Evolutionary conservation across 2,888 invertebrate genomes (phyloP).

Genomic region (Tubulanus polymorphus): DNA sequence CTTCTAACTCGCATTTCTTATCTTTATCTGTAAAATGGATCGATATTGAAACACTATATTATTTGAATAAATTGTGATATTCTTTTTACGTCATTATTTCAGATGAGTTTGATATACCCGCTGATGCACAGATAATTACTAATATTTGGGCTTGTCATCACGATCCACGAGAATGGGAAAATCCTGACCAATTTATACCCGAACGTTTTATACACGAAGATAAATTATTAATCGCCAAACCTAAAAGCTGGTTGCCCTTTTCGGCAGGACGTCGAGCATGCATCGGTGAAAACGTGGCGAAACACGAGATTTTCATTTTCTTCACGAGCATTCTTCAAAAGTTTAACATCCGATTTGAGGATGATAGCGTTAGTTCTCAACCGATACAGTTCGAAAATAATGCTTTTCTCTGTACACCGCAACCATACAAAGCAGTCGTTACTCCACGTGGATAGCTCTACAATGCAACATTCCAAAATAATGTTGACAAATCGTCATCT

Average conservation of each 20-base stretch:
- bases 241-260: conserved; percentile 34
- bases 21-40: background rate
- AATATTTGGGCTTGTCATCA: conserved; percentile 31
- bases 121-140: conserved; percentile 26
- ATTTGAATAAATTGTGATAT: no score
- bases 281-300: conserved; percentile 34
- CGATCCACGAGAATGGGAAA: conserved; percentile 29
- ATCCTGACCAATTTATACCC: conserved; percentile 29
- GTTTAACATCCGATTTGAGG: conserved; percentile 23
- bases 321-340: conserved; percentile 24
- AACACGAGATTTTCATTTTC: conserved; percentile 29
- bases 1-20: no score
- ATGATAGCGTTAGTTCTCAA: no score
- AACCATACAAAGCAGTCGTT: no score
- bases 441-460: no score
- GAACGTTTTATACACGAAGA: conserved; percentile 29
- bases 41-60: no score
- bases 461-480: no score
- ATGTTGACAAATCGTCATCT: no score
- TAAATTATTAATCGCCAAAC: conserved; percentile 30
- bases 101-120: conserved; percentile 29
- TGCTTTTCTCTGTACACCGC: conserved; percentile 11
- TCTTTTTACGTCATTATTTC: background rate
- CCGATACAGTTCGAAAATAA: conserved; percentile 18
- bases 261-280: conserved; percentile 34